Evolutionary conservation across 2,113 vertebrate genomes (phyloP).

Genomic region (Nothocercus julius): DNA sequence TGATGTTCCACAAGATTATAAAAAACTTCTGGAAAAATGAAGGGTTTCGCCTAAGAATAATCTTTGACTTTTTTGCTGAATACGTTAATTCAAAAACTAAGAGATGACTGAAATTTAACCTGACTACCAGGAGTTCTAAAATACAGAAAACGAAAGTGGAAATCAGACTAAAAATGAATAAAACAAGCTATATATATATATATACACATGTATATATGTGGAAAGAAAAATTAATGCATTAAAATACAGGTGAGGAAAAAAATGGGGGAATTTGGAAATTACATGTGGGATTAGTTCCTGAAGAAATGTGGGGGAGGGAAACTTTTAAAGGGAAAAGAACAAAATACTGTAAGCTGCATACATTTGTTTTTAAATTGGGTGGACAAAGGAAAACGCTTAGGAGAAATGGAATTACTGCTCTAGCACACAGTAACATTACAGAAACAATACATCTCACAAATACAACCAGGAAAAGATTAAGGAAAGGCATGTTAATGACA

Average conservation of each 20-base stretch:
- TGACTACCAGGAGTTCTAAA: constrained; percentile 28
- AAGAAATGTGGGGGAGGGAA: constrained; percentile 33
- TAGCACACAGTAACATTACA: constrained; percentile 33
- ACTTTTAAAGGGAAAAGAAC: constrained; percentile 39
- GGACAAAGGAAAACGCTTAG: constrained; percentile 63
- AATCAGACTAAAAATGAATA: neutral
- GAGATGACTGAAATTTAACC: constrained; percentile 39
- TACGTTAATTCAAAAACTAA: constrained; percentile 1
- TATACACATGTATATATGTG: neutral
- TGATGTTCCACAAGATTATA: neutral
- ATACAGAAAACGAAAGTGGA: neutral
- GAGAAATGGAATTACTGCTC: constrained; percentile 55
- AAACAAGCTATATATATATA: constrained; percentile 6
- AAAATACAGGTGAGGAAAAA: constrained; percentile 32
- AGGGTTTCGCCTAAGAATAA: constrained; percentile 12
- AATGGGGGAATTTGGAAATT: constrained; percentile 50
- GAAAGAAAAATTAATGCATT: neutral
- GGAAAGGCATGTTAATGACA: constrained; percentile 61
- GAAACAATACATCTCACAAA: constrained; percentile 13
- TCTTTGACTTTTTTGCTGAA: neutral
- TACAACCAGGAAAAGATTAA: constrained; percentile 44
- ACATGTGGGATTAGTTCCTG: constrained; percentile 56
- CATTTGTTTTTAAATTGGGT: constrained; percentile 68
- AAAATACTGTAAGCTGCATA: constrained; percentile 65
- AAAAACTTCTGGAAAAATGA: constrained; percentile 32